Conservation (phyloP, 2,888 invertebrate genomes). For the Orgyia antiqua region DNA sequence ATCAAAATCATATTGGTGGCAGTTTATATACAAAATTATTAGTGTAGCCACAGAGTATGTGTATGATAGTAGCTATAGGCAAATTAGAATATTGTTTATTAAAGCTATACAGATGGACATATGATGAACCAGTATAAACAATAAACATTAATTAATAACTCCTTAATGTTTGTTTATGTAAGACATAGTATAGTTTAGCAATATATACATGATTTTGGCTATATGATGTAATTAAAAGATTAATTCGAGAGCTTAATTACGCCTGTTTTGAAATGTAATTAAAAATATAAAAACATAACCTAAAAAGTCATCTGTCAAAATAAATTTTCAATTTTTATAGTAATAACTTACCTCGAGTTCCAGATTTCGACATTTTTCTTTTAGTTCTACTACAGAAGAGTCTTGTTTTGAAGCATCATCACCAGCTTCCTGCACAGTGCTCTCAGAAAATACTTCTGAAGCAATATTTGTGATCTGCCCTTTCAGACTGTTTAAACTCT, state of each 20-base stretch:
- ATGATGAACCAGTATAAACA: too few relatives aligned
- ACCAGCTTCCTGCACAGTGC: conserved; percentile 68
- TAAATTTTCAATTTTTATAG: conserved; percentile 12
- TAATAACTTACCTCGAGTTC: conserved; percentile 78
- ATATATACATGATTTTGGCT: conserved; percentile 6
- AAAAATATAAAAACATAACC: conserved; percentile 67
- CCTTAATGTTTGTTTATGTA: conserved; percentile 12
- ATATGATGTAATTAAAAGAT: conserved; percentile 13
- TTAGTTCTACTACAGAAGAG: conserved; percentile 66
- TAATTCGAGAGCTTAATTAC: conserved; percentile 18
- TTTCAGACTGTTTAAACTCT: conserved; percentile 84
- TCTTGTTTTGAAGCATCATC: conserved; percentile 33
- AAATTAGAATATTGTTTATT: too few relatives aligned
- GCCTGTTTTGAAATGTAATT: conserved; percentile 13
- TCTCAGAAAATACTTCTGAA: conserved; percentile 91
- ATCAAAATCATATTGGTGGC: too few relatives aligned
- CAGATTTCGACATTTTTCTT: conserved; percentile 76
- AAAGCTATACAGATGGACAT: too few relatives aligned
- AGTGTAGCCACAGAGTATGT: too few relatives aligned
- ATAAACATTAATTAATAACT: too few relatives aligned
- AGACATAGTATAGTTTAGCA: conserved; percentile 6
- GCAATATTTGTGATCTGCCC: conserved; percentile 94
- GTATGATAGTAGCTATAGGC: too few relatives aligned
- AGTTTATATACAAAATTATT: too few relatives aligned
- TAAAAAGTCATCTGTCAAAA: conserved; percentile 49